Base-by-base conservation (phyloP, 1,140 invertebrate genomes). In the Calliphora vicina region DNA sequence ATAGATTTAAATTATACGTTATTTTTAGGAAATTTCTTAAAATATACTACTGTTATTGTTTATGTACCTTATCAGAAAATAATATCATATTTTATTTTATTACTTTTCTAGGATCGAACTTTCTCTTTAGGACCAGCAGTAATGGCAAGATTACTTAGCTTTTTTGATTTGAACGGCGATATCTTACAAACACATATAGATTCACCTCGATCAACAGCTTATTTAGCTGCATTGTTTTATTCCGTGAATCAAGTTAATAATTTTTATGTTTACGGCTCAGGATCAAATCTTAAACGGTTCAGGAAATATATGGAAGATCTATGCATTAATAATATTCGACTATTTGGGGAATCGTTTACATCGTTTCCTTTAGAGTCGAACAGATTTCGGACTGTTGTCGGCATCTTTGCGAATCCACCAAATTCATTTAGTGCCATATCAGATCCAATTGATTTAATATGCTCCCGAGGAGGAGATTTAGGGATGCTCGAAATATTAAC, bases 381-480 rank as follows among this genome's bases (percentile, higher is more conserved):
- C 80, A 91, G 92, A 4, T 91, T 96, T 84, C 93, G 95, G 82
- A 93, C 93, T 23, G 95, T 94, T 0, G 95, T 95, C 0, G 94
- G 94, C 0, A 93, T 94, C 3, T 91, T 96, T 84, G 95, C 94
- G 4, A 94, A 94, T 0, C 95, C 95, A 0, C 94, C 94, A 0
- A 95, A 95, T 85, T 95, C 94, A 1, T 96, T 95, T 85, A 95
- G 94, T 0, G 94, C 94, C 2, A 93, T 96, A 10, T 92, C 91
- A 0, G 95, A 96, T 88, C 93, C 95, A 1, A 95, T 96, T 6
- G 95, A 96, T 86, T 89, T 96, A 72, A 94, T 94, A 43, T 89
- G 94, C 85, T 93, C 93, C 10, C 88, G 94, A 42, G 94, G 94
- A 6, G 94, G 94, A 0, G 94, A 95, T 87, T 87, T 95, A 17